Evolutionary conservation across 2,797 vertebrate species (phyloP), one percentile per base, ranked within the genome.

Genomic region (Parotocinclus haroldoi): DNA sequence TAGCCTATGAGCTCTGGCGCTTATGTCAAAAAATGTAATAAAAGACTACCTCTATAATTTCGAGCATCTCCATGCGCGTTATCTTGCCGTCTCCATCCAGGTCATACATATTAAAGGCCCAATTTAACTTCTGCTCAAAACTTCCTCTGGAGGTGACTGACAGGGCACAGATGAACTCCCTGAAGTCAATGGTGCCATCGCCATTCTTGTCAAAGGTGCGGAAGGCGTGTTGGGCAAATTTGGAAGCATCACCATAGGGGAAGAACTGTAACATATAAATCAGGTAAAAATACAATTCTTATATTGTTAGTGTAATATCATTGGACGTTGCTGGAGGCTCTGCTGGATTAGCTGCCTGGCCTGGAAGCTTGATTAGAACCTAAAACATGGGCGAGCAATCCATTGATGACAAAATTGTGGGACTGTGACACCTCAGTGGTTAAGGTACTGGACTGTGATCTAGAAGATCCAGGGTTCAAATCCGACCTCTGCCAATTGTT

Each of bases 61-160:
- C 93, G 79, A 95, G 84, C 93, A 95, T 95, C 86, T 95, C 93
- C 75, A 93, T 80, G 71, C 93, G 92, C 0, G 92, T 94, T 79
- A 95, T 95, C 79, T 92, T 93, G 45, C 93, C 93, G 0, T 95
- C 93, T 10, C 93, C 93, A 0, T 95, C 93, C 78, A 95, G 83
- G 81, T 95, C 93, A 0, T 95, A 95, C 93, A 95, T 95, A 84
- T 94, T 93, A 38, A 95, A 95, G 65, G 93, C 93, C 93, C 93
- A 95, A 82, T 93, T 93, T 76, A 95, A 87, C 60, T 95, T 95
- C 83, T 95, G 93, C 78, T 95, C 93, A 9, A 95, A 94, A 81
- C 92, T 94, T 40, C 93, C 93, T 44, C 93, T 86, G 68, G 92
- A 94, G 56, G 93, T 94, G 79, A 95, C 91, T 4, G 91, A 92